Evolutionary conservation across 1,140 invertebrate species (phyloP), one percentile per base, ranked within the genome.

Genomic region (Nymphalis io): DNA sequence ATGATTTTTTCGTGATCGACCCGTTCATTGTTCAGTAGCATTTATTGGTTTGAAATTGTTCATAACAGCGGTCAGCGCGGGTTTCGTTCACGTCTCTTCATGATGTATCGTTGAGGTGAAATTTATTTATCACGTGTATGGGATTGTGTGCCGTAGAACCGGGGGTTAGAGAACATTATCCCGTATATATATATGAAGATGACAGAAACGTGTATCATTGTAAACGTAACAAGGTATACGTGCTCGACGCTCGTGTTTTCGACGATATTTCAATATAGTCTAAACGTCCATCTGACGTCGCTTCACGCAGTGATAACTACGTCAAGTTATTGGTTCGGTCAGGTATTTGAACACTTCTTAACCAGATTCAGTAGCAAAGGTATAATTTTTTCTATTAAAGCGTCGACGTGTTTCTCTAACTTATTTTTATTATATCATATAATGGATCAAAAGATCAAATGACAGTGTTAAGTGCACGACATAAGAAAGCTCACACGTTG

Each of bases 1-100:
- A 89, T 88, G 85, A 87, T 90, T 89, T 89, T 90, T 90, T 89
- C 87, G 88, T 90, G 88, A 90, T 90, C 86, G 70, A 79, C 68
- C 76, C 77, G 82, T 81, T 87, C 88, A 89, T 90, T 90, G 88
- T 90, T 88, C 86, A 74, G 87, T 85, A 88, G 85, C 88, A 86
- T 86, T 89, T 82, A 87, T 89, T 88, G 85, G 84, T 78, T 87
- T 83, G 80, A 85, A 88, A 90, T 87, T 88, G 85, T 83, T 83
- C 78, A 80, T 79, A 82, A 78, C 76, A 75, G 78, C 78, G 76
- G 73, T 80, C 78, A 80, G 70, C 72, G 71, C 68, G 64, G 68
- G 69, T 73, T 75, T 75, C 74, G 70, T 70, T 76, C 79, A 78
- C 74, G 76, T 80, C 76, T 67, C 65, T 61, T 66, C 67, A 73